Conservation (phyloP, 2,888 invertebrate genomes). For the Brachypterus glaber region DNA sequence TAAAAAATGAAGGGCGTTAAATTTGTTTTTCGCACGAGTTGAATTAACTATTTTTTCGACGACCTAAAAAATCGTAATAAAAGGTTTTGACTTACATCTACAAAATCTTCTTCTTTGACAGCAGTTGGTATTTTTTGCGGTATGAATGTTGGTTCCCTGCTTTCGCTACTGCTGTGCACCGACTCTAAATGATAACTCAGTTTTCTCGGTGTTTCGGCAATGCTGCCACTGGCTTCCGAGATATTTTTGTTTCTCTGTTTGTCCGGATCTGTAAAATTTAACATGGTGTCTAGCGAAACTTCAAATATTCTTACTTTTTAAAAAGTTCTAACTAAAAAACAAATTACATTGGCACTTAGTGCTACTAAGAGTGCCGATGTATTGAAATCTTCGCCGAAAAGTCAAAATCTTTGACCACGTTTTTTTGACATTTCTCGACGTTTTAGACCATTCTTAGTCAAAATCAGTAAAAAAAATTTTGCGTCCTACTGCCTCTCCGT, state of each 20-base stretch:
- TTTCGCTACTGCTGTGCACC: constrained; percentile 45
- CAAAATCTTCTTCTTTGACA: constrained; percentile 24
- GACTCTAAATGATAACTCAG: constrained; percentile 41
- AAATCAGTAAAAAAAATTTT: constrained; percentile 3
- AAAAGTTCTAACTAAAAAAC: neutral
- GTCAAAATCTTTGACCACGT: too few species aligned
- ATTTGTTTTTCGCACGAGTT: too few species aligned
- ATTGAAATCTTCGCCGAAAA: too few species aligned
- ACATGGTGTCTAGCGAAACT: constrained; percentile 3
- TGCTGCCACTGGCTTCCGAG: constrained; percentile 32
- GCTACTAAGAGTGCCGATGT: too few species aligned
- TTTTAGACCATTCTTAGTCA: too few species aligned
- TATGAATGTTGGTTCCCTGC: constrained; percentile 27
- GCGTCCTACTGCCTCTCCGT: neutral
- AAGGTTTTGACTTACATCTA: constrained; percentile 29
- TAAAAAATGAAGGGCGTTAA: too few species aligned
- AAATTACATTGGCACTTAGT: too few species aligned
- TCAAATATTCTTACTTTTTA: constrained; percentile 1
- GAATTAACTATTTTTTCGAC: too few species aligned
- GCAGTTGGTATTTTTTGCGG: constrained; percentile 22
- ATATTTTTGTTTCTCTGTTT: constrained; percentile 22
- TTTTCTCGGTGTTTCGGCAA: constrained; percentile 38
- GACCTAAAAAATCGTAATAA: too few species aligned
- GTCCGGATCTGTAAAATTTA: constrained; percentile 8
- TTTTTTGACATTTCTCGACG: too few species aligned